Base-by-base conservation (phyloP, 1,140 invertebrate genomes). In the Planococcus citri region DNA sequence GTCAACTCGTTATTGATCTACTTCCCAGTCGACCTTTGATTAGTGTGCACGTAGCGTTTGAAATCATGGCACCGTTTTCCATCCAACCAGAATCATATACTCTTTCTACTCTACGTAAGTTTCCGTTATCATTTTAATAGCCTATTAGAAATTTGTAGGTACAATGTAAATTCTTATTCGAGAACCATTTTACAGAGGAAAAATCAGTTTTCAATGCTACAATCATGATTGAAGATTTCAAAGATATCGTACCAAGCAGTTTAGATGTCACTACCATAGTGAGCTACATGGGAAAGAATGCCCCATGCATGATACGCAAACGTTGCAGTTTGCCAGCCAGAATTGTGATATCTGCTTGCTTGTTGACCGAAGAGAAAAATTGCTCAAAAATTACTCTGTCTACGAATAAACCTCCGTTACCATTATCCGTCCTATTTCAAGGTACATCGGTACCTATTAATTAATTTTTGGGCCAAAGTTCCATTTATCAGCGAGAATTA, bases 321-420 rank as follows among this genome's bases (percentile, higher is more conserved):
- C 6, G 14, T 25, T 6, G 6, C 21, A 64, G 9, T 64, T 3
- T 64, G 10, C 24, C 60, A 6, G 2, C 22, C 24, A 64, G 22
- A 64, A 24, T 64, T 9, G 22, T 64, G 10, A 9, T 64, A 64
- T 25, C 25, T 17, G 3, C 60, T 2, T 64, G 60, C 22, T 2
- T 3, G 1, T 2, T 25, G 4, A 64, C 20, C 2, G 60, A 64
- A 22, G 60, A 64, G 10, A 58, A 58, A 58, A 25, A 27, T 64
- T 27, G 10, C 22, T 24, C 25, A 2, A 64, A 27, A 64, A 64
- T 64, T 14, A 25, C 1, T 4, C 9, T 64, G 10, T 24, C 9
- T 20, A 64, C 60, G 2, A 64, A 64, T 64, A 64, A 64, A 64
- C 21, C 60, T 10, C 60, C 60, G 3, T 27, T 27, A 64, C 60